Evolutionary conservation across 2,113 vertebrate genomes (phyloP).

Genomic region (Trinectes maculatus): DNA sequence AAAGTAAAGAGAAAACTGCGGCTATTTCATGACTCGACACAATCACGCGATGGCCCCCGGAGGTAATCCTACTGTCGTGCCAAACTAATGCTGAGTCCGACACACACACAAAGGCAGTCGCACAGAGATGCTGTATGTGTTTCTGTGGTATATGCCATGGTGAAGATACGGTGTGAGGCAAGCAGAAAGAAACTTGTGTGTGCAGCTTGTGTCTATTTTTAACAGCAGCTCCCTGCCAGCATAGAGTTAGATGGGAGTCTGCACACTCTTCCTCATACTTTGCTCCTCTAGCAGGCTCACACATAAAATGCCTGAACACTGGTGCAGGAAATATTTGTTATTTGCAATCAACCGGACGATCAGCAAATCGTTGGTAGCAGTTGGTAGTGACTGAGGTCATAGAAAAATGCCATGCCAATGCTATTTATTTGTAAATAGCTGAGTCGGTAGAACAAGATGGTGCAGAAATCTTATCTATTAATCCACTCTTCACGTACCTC

Average conservation of each 20-base stretch:
- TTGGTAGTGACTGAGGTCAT: too few relatives aligned
- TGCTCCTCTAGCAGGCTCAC: constrained; percentile 13
- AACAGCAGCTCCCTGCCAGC: constrained; percentile 60
- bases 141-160: constrained; percentile 24
- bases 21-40: constrained; percentile 34
- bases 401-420: too few relatives aligned
- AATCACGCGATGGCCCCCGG: constrained; percentile 14
- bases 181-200: constrained; percentile 59
- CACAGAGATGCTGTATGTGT: constrained; percentile 27
- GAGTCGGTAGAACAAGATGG: constrained; percentile 1
- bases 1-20: constrained; percentile 31
- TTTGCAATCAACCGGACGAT: not conserved
- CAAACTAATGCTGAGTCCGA: constrained; percentile 42
- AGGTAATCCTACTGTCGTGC: constrained; percentile 25
- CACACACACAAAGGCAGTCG: constrained; percentile 53
- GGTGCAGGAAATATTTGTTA: not conserved
- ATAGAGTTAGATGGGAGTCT: constrained; percentile 49
- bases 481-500: not conserved
- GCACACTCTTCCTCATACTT: constrained; percentile 26
- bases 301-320: not conserved
- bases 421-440: not conserved
- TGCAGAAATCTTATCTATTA: not conserved
- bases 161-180: constrained; percentile 55
- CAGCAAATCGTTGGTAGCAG: too few relatives aligned
- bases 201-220: constrained; percentile 74